Evolutionary conservation across 1,140 invertebrate genomes (phyloP).

Genomic region (Caenorhabditis briggsae): DNA sequence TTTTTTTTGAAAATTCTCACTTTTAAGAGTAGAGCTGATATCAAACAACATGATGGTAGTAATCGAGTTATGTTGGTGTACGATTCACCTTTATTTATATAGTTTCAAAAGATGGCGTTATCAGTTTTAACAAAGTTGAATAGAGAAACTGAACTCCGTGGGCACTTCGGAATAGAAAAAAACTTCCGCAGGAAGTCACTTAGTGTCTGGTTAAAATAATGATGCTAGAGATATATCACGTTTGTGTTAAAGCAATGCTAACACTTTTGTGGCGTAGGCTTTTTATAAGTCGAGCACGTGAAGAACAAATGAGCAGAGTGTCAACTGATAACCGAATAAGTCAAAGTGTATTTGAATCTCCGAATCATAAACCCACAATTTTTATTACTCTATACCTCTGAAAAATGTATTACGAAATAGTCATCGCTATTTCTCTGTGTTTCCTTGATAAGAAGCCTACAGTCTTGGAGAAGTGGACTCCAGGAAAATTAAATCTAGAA

Average conservation of each 20-base stretch:
- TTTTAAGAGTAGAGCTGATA: constrained; percentile 14
- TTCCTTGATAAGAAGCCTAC: background rate
- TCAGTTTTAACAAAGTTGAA: background rate
- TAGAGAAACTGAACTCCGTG: background rate
- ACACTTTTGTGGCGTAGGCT: too few relatives aligned
- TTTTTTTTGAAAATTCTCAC: background rate
- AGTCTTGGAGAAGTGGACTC: background rate
- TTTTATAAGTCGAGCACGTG: background rate
- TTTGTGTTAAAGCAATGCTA: too few relatives aligned
- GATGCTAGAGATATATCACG: too few relatives aligned
- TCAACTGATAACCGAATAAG: background rate
- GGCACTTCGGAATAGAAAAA: background rate
- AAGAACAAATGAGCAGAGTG: background rate
- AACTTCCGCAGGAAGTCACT: constrained; percentile 30
- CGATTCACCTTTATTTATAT: background rate
- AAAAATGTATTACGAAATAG: constrained; percentile 10
- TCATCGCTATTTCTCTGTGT: background rate
- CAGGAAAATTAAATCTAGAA: background rate
- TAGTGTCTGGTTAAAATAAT: background rate
- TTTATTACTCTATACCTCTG: background rate
- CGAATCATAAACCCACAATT: background rate
- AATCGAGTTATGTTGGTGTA: background rate
- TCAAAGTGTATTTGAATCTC: background rate
- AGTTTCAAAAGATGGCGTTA: background rate
- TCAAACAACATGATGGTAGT: constrained; percentile 23